Base-by-base conservation (phyloP, 2,113 vertebrate genomes). In the Leptodactylus fuscus region DNA sequence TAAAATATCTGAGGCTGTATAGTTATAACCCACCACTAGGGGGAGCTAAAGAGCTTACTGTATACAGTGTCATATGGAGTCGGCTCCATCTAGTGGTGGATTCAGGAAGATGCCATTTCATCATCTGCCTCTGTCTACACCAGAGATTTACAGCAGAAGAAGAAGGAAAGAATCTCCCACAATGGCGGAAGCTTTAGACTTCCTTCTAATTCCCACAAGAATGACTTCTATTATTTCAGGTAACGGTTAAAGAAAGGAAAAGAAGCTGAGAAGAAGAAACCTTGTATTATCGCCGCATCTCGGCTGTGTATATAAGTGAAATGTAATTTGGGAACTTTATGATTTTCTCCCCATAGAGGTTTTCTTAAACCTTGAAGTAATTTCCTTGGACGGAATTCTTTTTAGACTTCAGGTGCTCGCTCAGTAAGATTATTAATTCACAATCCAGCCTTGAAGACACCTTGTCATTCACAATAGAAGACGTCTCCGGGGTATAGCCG, bases 401-500 rank as follows among this genome's bases (percentile, higher is more conserved):
- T 74, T 48, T 62, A 73, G 36, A 46, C 36, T 58, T 75, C 55
- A 83, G 82, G 51, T 76, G 32, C 70, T 84, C 48, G 69, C 2
- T 85, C 62, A 73, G 87, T 0, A n/a, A 70, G 62, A 79, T 69
- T 44, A 85, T 78, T 75, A 77, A 41, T 87, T 89, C 80, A 76
- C 76, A 79, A 81, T 27, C 71, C 79, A 85, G 87, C 70, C 78
- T 82, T 74, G 69, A 65, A 67, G 48, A 16, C 46, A 44, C 53
- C n/a, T 76, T 87, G 15, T 76, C 83, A 83, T 24, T 86, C 74
- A 53, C 0, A 12, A 49, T 53, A 85, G 4, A 4, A 36, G 74
- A 29, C 12, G 8, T 24, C 38, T 1, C 32, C 0, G 32, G 82
- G 60, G 34, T 74, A 49, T 80, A 51, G 71, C n/a, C 83, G 70